phyloP scores from a whole-genome alignment of 2,797 vertebrate species.

The Microchirus variegatus region DNA sequence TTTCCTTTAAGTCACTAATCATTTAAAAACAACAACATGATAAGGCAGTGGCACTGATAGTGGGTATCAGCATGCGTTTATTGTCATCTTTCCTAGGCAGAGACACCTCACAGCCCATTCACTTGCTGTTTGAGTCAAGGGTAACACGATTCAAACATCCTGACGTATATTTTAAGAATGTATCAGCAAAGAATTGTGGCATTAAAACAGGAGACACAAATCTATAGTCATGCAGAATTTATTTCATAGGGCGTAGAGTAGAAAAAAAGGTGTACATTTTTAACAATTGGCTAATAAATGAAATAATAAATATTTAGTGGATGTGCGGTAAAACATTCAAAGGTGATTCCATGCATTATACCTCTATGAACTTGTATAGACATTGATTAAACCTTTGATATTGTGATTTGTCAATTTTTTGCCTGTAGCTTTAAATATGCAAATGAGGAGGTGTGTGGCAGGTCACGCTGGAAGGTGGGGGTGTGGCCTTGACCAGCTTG shows the following conservation, averaged over 20 bases:
- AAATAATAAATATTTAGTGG: too few relatives aligned
- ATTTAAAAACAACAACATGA: constrained; percentile 69
- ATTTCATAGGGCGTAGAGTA: constrained; percentile 43
- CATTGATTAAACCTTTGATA: too few relatives aligned
- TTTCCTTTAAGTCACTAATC: constrained; percentile 61
- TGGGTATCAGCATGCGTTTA: constrained; percentile 71
- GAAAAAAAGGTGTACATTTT: background rate
- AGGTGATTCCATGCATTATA: too few relatives aligned
- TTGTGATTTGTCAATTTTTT: too few relatives aligned
- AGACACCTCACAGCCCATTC: constrained; percentile 34
- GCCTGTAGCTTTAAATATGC: too few relatives aligned
- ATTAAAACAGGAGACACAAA: constrained; percentile 13
- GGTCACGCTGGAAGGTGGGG: too few relatives aligned
- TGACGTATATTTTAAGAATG: constrained; percentile 44
- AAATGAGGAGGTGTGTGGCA: too few relatives aligned
- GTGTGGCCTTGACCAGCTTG: too few relatives aligned
- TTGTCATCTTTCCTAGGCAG: constrained; percentile 73
- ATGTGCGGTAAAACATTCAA: too few relatives aligned
- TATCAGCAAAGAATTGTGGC: constrained; percentile 31
- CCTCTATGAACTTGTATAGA: too few relatives aligned
- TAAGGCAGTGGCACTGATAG: constrained; percentile 59
- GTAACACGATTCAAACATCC: constrained; percentile 57
- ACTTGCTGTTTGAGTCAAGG: constrained; percentile 51
- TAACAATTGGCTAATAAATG: too few relatives aligned
- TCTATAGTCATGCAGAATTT: background rate